These are phyloP conservation scores for Nothura maculosa DNA, from an alignment of 2,797 vertebrate genomes.

Conservation along the genomic window DNA sequence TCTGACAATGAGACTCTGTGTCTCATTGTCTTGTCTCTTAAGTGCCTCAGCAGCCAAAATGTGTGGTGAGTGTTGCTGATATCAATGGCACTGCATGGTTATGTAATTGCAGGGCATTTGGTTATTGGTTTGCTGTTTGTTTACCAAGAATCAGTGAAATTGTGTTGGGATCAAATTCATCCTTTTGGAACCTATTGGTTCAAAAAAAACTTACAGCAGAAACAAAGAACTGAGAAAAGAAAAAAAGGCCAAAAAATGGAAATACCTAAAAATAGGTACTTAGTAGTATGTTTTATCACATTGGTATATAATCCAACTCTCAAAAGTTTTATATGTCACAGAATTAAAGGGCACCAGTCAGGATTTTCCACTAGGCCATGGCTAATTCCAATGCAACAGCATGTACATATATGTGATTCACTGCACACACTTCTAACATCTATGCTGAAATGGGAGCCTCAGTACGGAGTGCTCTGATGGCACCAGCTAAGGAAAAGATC, in stretches of 20 bases:
- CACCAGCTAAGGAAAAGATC: background rate
- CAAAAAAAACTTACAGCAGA: background rate
- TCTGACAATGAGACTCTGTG: background rate
- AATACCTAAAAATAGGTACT: background rate
- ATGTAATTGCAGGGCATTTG: fast-evolving
- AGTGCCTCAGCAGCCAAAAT: background rate
- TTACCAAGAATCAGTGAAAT: background rate
- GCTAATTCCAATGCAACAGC: background rate
- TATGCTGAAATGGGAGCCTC: background rate
- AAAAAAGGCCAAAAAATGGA: background rate
- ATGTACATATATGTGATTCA: fast-evolving
- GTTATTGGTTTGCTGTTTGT: background rate
- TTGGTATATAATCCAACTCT: background rate
- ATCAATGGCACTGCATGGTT: background rate
- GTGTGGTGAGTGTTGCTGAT: background rate
- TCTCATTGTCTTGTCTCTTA: too few relatives aligned
- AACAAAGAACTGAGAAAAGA: background rate
- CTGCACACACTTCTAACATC: background rate
- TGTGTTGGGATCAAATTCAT: background rate
- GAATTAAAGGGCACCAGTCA: background rate
- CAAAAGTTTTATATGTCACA: background rate
- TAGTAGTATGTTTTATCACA: background rate
- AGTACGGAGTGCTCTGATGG: background rate
- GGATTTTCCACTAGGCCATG: background rate
- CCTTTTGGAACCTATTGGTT: background rate